Base-by-base conservation (phyloP, 2,888 invertebrate species). In the Heliconius hortense region DNA sequence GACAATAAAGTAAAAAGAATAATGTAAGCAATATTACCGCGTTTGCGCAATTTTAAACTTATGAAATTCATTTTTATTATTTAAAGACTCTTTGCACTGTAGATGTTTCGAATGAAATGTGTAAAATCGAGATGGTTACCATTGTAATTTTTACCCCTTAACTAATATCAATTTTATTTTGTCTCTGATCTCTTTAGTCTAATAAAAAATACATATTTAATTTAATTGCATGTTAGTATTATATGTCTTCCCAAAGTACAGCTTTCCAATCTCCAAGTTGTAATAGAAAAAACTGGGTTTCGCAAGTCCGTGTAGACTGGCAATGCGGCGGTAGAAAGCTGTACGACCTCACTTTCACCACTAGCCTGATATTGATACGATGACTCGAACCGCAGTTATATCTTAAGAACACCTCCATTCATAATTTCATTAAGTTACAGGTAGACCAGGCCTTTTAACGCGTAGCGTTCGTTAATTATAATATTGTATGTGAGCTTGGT, bases 261-360 rank as follows among this genome's bases (percentile, higher is more conserved):
- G 77, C 80, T 81, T 79, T 80, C 80, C 77, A 80, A 79, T 76
- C 31, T 63, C 60, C 78, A 78, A 77, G 76, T 60, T 73, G 64
- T 73, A 64, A 73, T 76, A 79, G 72, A 79, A 75, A 68, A 72
- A 73, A 77, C 84, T 79, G 81, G 88, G 90, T 93, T 93, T 93
- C 92, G 93, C 91, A 90, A 91, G 87, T 77, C 79, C 74, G 78
- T 77, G 79, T 77, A 74, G 73, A 79, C 78, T 80, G 78, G 79
- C 77, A 79, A 75, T 76, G 63, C 72, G 81, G 88, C 90, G 89
- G 87, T 93, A 93, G 93, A 93, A 93, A 93, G 92, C 92, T 90
- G 70, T 81, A 85, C 88, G 91, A 90, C 91, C 93, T 91, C 92
- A 93, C 93, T 94, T 94, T 94, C 93, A 91, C 93, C 83, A 82